Evolutionary conservation across 2,113 vertebrate genomes (phyloP).

Genomic region (Sprattus sprattus): DNA sequence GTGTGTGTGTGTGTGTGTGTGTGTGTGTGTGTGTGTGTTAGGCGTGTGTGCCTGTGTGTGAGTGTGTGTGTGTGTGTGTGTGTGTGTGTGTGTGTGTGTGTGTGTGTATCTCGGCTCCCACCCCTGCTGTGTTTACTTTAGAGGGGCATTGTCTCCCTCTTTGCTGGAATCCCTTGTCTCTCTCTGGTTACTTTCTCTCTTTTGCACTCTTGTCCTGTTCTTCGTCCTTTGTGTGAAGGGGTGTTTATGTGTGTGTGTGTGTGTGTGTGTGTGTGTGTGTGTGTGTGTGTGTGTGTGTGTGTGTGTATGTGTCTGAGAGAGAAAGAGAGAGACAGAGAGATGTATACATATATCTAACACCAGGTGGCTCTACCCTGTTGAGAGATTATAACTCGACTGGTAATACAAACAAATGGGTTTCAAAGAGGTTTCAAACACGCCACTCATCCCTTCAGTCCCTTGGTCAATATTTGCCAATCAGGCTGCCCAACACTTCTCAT

Average conservation of each 20-base stretch:
- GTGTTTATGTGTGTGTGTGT: conserved; percentile 39
- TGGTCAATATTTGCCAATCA: background rate
- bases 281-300: too few relatives aligned
- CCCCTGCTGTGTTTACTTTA: conserved; percentile 66
- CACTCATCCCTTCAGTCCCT: background rate
- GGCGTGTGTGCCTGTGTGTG: too few relatives aligned
- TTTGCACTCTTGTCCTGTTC: background rate
- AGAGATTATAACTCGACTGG: background rate
- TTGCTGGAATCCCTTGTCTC: conserved; percentile 66
- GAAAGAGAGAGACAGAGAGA: conserved; percentile 3
- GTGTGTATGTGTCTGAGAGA: background rate
- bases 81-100: conserved; percentile 55
- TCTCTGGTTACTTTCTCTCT: conserved; percentile 61
- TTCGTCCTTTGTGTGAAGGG: background rate
- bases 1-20: conserved; percentile 63
- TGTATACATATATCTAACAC: too few relatives aligned
- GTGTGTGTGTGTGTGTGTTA: conserved; percentile 54
- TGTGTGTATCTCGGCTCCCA: conserved; percentile 46
- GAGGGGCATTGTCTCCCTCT: conserved; percentile 68
- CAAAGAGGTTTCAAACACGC: background rate
- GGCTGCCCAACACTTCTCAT: background rate
- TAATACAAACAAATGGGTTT: background rate
- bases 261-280: conserved; percentile 34
- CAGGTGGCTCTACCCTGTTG: too few relatives aligned
- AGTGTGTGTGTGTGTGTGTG: conserved; percentile 13